Conservation (phyloP, 2,888 invertebrate species). For the Dorcus parallelipipedus region DNA sequence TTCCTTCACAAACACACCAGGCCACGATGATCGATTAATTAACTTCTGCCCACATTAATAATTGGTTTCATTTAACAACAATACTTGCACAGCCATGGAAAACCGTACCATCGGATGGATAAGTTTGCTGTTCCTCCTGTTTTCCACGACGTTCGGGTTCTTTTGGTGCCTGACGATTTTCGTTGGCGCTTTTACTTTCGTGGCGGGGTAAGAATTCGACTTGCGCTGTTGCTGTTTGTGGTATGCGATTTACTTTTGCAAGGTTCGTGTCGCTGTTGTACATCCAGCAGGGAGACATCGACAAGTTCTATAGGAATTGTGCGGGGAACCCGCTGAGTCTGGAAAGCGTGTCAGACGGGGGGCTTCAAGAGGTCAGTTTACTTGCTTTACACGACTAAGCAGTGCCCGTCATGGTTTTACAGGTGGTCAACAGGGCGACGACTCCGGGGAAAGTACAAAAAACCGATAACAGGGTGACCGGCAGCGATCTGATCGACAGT, state of each 20-base stretch:
- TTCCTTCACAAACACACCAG: too few species aligned
- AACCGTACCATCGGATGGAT: conserved; percentile 40
- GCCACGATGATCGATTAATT: too few species aligned
- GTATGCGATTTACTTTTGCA: conserved; percentile 21
- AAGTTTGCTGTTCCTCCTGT: conserved; percentile 43
- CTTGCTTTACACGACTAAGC: background rate
- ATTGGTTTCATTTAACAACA: background rate
- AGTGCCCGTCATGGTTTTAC: conserved; percentile 4
- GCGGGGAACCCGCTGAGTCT: conserved; percentile 43
- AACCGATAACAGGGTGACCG: conserved; percentile 67
- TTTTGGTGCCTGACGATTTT: conserved; percentile 43
- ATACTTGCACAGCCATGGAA: conserved; percentile 19
- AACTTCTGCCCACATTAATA: background rate
- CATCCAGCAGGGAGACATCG: conserved; percentile 44
- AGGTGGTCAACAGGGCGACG: conserved; percentile 38
- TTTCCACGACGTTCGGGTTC: conserved; percentile 46
- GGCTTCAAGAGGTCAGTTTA: conserved; percentile 34
- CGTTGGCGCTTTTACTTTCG: conserved; percentile 39
- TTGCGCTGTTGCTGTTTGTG: background rate
- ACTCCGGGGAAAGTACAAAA: conserved; percentile 44
- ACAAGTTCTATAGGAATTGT: conserved; percentile 42
- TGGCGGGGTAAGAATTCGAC: conserved; percentile 42
- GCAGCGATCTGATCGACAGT: conserved; percentile 81
- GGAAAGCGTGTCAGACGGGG: conserved; percentile 45
- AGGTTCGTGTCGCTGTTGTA: conserved; percentile 46